Percentiles rank a stretch among this genome's conserved stretches.
phyloP scores from a whole-genome alignment of 2,113 vertebrate genomes.

The Nesogale talazaci region DNA sequence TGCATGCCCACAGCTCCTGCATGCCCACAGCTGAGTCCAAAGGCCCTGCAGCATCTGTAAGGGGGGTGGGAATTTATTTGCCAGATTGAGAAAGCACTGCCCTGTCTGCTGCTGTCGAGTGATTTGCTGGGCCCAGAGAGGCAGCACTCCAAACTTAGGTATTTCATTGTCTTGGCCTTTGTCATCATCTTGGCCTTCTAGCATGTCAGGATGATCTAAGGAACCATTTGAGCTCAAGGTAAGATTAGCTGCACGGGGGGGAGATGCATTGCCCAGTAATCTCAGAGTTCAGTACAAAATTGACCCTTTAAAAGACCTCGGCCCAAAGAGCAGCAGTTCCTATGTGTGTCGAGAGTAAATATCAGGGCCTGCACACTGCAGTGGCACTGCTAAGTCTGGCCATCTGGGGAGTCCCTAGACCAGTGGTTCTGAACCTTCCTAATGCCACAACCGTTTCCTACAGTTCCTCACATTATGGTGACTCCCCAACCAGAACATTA shows the following conservation, averaged over 20 bases:
- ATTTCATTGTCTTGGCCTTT: slow-evolving; percentile 35
- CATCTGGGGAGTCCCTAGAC: too few species aligned
- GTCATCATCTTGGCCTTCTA: slow-evolving; percentile 54
- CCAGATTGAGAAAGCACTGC: background rate
- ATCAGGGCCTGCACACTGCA: background rate
- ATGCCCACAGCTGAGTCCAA: too few species aligned
- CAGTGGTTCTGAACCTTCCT: too few species aligned
- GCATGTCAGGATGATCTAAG: slow-evolving; percentile 69
- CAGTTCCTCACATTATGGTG: too few species aligned
- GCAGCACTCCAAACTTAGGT: slow-evolving; percentile 25
- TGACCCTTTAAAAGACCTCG: slow-evolving; percentile 42
- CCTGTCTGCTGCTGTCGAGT: background rate
- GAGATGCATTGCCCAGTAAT: slow-evolving; percentile 55
- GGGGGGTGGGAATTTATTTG: background rate
- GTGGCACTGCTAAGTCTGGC: too few species aligned
- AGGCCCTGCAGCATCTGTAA: too few species aligned
- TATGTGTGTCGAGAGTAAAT: background rate
- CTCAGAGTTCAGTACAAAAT: slow-evolving; percentile 41
- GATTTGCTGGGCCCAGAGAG: background rate
- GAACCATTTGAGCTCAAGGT: slow-evolving; percentile 72
- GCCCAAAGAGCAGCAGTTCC: background rate
- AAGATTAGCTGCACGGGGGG: slow-evolving; percentile 59
- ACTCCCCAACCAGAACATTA: too few species aligned
- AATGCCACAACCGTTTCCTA: too few species aligned
- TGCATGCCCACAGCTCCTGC: too few species aligned